Conservation (phyloP, 2,113 vertebrate genomes). For the Lucifuga dentata region DNA sequence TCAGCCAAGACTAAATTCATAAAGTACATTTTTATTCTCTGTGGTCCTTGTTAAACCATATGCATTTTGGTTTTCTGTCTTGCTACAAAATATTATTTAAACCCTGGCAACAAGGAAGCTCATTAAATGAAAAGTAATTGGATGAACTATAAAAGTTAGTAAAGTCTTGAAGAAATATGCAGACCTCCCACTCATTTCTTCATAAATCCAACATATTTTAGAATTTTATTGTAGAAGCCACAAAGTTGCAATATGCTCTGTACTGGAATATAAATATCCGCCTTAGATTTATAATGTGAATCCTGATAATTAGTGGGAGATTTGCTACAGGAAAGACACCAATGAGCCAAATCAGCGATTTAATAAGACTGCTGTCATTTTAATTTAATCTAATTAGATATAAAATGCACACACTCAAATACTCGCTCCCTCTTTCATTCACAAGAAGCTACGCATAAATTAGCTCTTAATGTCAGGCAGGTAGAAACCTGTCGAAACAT, state of each 20-base stretch:
- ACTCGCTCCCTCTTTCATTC: conserved; percentile 2
- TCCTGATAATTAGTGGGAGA: neutral
- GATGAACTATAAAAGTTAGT: conserved; percentile 1
- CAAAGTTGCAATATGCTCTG: too few species aligned
- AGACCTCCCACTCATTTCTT: neutral
- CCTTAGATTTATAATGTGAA: too few species aligned
- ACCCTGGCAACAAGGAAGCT: neutral
- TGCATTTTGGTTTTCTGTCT: too few species aligned
- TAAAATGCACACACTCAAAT: conserved; percentile 10
- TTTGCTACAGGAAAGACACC: neutral
- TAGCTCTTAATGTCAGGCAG: neutral
- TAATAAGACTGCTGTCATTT: conserved; percentile 42
- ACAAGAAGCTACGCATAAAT: neutral
- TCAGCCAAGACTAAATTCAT: too few species aligned
- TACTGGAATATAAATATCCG: too few species aligned
- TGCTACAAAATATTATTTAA: neutral
- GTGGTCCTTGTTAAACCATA: too few species aligned
- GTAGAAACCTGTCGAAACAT: neutral
- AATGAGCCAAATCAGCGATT: conserved; percentile 5
- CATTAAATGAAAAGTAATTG: neutral
- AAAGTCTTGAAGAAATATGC: neutral
- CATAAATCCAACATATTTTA: too few species aligned
- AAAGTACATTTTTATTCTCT: too few species aligned
- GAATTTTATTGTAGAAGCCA: too few species aligned
- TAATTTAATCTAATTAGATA: conserved; percentile 4